Conservation (phyloP, 2,888 invertebrate genomes). For the Teinopalpus imperialis region DNA sequence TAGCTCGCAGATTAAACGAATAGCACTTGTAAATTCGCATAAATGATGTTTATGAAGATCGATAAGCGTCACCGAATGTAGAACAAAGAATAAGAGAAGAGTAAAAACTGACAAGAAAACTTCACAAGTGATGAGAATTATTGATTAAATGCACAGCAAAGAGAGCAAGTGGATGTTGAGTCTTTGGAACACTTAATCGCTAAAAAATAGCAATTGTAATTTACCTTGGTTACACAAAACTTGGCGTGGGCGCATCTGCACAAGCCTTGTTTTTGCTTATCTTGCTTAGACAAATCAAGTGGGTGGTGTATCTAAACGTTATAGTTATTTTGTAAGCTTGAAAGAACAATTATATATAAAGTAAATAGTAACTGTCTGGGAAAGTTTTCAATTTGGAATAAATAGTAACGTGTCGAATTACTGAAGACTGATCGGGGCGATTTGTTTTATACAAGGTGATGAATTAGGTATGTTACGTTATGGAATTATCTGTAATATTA, state of each 20-base stretch:
- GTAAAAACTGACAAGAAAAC: too few species aligned
- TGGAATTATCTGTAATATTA: conserved; percentile 14
- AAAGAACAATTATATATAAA: neutral
- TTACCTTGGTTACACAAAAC: neutral
- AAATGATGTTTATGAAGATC: too few species aligned
- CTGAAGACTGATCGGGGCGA: neutral
- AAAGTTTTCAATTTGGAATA: neutral
- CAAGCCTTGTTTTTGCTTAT: too few species aligned
- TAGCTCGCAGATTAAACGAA: too few species aligned
- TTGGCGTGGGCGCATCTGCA: neutral
- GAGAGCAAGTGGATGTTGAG: neutral
- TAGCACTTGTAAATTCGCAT: too few species aligned
- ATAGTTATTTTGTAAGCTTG: too few species aligned
- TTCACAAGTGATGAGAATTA: neutral
- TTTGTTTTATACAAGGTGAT: conserved; percentile 15
- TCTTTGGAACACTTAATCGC: neutral
- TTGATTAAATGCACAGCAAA: neutral
- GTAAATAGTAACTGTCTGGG: too few species aligned
- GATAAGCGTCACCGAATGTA: too few species aligned
- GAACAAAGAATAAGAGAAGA: too few species aligned
- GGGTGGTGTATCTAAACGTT: neutral
- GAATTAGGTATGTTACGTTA: conserved; percentile 17
- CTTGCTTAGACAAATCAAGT: neutral
- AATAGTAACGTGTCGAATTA: neutral
- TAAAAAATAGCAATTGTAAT: neutral